These are phyloP conservation scores for Hassar affinis DNA, from an alignment of 2,113 vertebrate genomes.

Conservation along the genomic window DNA sequence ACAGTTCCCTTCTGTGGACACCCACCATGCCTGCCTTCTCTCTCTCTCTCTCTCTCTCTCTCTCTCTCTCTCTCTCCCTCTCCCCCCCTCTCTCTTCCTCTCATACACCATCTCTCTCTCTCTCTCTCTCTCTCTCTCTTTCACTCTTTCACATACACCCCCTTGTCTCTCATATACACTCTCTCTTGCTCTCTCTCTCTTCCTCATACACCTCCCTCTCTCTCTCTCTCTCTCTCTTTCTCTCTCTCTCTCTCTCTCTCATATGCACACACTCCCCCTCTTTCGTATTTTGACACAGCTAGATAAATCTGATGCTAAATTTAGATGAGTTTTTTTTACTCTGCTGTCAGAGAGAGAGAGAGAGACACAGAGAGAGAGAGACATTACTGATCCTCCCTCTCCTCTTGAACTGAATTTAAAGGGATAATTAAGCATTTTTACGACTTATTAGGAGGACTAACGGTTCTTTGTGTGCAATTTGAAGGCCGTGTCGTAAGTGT, in stretches of 20 bases:
- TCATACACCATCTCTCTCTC: too few species aligned
- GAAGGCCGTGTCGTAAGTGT: neutral
- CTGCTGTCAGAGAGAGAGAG: slow-evolving; percentile 37
- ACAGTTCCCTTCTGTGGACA: slow-evolving; percentile 71
- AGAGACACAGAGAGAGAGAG: slow-evolving; percentile 4
- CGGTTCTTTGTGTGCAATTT: neutral
- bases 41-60: slow-evolving; percentile 41
- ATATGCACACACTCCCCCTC: slow-evolving; percentile 56
- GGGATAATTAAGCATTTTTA: slow-evolving; percentile 42
- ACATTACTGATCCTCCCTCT: slow-evolving; percentile 15
- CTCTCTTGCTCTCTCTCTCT: slow-evolving; percentile 34
- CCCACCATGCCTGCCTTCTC: slow-evolving; percentile 27
- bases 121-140: too few species aligned
- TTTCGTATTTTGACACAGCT: slow-evolving; percentile 69
- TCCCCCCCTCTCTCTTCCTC: too few species aligned
- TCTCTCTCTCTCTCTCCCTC: neutral
- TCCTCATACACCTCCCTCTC: neutral
- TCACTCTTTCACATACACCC: too few species aligned
- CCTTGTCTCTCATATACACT: neutral
- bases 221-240: slow-evolving; percentile 39
- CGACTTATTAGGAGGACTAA: slow-evolving; percentile 20
- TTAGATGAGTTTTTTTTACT: slow-evolving; percentile 60
- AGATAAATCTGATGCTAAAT: slow-evolving; percentile 80
- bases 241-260: slow-evolving; percentile 65
- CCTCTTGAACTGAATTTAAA: slow-evolving; percentile 24